phyloP scores from a whole-genome alignment of 2,888 invertebrate genomes.

The Cybosia mesomella region DNA sequence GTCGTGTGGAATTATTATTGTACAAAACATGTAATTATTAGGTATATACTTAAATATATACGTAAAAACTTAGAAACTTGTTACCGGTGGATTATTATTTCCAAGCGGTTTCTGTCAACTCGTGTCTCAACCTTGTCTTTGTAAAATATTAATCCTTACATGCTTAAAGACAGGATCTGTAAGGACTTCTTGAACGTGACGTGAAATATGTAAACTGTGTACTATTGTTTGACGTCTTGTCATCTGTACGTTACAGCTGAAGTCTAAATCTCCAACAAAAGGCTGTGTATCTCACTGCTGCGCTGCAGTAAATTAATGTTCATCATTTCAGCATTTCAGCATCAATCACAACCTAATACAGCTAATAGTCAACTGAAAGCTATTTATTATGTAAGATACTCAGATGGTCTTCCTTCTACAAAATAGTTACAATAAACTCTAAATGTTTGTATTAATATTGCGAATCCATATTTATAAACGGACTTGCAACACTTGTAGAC shows the following conservation, averaged over 20 bases:
- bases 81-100: constrained; percentile 43
- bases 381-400: not conserved
- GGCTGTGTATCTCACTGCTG: not conserved
- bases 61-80: constrained; percentile 44
- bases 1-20: no score
- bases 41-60: not conserved
- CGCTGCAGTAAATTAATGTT: not conserved
- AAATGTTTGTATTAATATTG: not conserved
- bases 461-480: not conserved
- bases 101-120: constrained; percentile 28
- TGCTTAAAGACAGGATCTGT: constrained; percentile 41
- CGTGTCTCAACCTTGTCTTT: constrained; percentile 23
- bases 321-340: not conserved
- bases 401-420: not conserved
- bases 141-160: constrained; percentile 32
- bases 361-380: not conserved
- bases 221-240: not conserved
- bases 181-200: constrained; percentile 39
- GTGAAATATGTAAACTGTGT: no score
- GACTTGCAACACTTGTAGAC: not conserved
- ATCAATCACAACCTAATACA: not conserved
- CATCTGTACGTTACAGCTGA: not conserved
- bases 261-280: not conserved
- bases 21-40: no score
- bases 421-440: not conserved